Conservation (phyloP, 2,113 vertebrate genomes). For the Herpetotheres cachinnans region DNA sequence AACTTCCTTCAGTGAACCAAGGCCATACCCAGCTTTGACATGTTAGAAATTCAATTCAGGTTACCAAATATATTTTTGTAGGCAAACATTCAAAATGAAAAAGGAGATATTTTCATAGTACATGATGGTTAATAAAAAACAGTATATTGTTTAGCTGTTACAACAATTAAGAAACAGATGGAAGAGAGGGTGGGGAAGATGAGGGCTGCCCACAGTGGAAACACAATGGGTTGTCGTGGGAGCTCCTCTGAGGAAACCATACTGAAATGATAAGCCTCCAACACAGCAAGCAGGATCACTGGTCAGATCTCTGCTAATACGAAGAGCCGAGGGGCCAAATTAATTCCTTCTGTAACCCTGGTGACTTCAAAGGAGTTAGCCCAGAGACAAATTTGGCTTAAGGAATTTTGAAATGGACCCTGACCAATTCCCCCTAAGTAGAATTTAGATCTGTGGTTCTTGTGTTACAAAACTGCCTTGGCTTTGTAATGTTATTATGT, state of each 20-base stretch:
- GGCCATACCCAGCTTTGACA: not conserved
- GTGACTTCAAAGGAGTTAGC: constrained; percentile 46
- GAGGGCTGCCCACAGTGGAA: not conserved
- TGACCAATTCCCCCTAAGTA: constrained; percentile 25
- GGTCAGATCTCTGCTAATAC: not conserved
- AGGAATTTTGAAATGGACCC: constrained; percentile 48
- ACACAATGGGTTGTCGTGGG: not conserved
- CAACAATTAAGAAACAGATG: not conserved
- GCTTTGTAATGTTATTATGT: constrained; percentile 4
- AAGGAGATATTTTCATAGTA: not conserved
- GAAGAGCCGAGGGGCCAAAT: not conserved
- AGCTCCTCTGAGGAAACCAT: not conserved
- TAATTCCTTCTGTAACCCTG: constrained; percentile 41
- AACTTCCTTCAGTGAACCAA: not conserved
- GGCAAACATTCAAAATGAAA: not conserved
- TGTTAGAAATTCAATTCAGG: not conserved
- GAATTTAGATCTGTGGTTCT: constrained; percentile 31
- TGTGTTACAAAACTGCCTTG: constrained; percentile 27
- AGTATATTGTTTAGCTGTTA: not conserved
- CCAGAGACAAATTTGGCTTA: constrained; percentile 4
- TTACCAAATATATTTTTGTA: not conserved
- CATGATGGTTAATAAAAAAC: rapidly evolving
- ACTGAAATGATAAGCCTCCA: constrained; percentile 4
- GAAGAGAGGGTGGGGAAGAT: not conserved
- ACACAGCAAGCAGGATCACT: not conserved